Evolutionary conservation across 1,140 invertebrate species (phyloP), one percentile per base, ranked within the genome.

Genomic region (Sarcophaga bullata): DNA sequence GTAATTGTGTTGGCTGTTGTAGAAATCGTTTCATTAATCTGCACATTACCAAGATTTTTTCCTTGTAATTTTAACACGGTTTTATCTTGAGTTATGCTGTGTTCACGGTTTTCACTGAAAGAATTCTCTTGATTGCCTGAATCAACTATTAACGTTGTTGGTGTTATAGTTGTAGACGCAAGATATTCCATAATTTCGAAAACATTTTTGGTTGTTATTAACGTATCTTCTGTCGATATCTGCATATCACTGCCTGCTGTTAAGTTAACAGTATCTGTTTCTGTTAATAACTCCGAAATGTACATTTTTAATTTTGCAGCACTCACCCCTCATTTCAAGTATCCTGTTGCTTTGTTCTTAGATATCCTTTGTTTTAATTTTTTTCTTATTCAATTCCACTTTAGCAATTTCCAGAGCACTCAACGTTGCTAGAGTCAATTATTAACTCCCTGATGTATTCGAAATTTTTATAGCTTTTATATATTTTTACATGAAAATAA

Each of bases 251-350:
- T 50, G 62, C 1, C 6, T 78, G 25, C 75, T 78, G 75, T 78
- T 78, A 50, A 78, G 47, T 78, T 50, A 19, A 78, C 15, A 50
- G 13, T 5, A 76, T 48, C 15, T 7, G 7, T 47, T 75, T 75
- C 73, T 19, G 13, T 75, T 15, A 47, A 75, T 47, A 13, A 48
- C 48, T 17, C 4, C 8, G 46, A 8, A 8, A 17, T 47, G 48
- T 62, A n/a, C n/a, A n/a, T n/a, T n/a, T n/a, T n/a, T n/a, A n/a
- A 11, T 73, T 46, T 13, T 15, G 15, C 46, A 37, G 15, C 25
- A 76, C 75, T 78, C n/a, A 78, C 75, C 49, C 25, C 17, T 78
- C 75, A 78, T 78, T 78, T 78, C 49, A 19, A 25, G 8, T 78
- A 50, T 78, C 75, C 75, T 78, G 25, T 49, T 6, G 13, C 6